These are phyloP conservation scores for Petrocephalus microphthalmus DNA, from an alignment of 2,113 vertebrate genomes.

Conservation along the genomic window DNA sequence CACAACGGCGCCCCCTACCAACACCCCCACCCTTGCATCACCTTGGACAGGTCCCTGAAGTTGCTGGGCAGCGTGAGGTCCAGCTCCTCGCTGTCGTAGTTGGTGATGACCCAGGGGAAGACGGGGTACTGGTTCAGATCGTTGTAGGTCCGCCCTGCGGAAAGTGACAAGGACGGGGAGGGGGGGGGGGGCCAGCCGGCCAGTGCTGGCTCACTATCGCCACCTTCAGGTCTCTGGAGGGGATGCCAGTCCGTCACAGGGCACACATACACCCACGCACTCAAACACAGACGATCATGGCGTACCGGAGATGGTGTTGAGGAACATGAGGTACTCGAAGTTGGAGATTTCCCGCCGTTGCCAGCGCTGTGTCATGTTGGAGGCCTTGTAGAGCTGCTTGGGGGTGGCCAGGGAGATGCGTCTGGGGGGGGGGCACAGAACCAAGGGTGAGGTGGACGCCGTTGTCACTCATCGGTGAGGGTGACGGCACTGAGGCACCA, in stretches of 20 bases:
- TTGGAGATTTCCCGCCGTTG: conserved; percentile 95
- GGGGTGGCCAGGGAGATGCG: conserved; percentile 90
- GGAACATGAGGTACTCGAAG: conserved; percentile 94
- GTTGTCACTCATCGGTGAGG: neutral
- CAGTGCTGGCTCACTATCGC: neutral
- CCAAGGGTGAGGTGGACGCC: neutral
- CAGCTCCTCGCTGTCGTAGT: conserved; percentile 89
- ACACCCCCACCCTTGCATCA: conserved; percentile 42
- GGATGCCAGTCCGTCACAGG: neutral
- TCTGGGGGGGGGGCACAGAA: conserved; percentile 47
- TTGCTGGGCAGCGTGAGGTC: conserved; percentile 97
- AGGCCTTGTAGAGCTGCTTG: conserved; percentile 92
- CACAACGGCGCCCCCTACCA: neutral
- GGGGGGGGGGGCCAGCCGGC: neutral
- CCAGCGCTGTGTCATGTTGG: conserved; percentile 95
- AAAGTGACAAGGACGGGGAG: conserved; percentile 19
- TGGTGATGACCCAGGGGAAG: conserved; percentile 98
- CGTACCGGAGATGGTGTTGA: conserved; percentile 88
- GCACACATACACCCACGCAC: neutral
- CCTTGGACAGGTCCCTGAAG: conserved; percentile 98
- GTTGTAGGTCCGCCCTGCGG: conserved; percentile 82
- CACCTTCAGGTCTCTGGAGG: neutral
- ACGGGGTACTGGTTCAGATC: conserved; percentile 98
- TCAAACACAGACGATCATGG: neutral
- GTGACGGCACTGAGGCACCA: neutral